These are phyloP conservation scores for Caenorhabditis sinica DNA, from an alignment of 2,888 invertebrate species.

Conservation along the genomic window DNA sequence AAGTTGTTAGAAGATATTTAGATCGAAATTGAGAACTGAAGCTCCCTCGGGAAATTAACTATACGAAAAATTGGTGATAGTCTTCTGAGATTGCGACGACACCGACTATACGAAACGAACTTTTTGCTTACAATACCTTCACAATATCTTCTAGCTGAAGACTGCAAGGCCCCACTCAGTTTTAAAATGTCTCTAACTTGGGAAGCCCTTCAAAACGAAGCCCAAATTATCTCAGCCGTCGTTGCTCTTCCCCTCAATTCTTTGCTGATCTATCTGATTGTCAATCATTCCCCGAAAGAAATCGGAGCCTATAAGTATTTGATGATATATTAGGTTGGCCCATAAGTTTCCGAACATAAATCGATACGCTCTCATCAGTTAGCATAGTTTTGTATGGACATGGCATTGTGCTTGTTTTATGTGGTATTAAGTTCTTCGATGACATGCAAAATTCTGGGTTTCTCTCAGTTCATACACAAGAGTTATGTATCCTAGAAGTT, in stretches of 20 bases:
- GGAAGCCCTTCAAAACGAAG: conserved; percentile 9
- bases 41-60: not conserved
- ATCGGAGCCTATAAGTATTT: conserved; percentile 43
- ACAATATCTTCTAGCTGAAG: not conserved
- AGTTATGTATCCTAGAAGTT: too few species aligned
- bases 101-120: not conserved
- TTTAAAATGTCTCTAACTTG: not conserved
- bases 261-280: conserved; percentile 33
- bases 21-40: conserved; percentile 1
- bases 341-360: too few species aligned
- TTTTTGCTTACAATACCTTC: not conserved
- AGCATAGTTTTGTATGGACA: too few species aligned
- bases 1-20: not conserved
- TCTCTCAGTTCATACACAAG: too few species aligned
- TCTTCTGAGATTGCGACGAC: not conserved
- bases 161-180: not conserved
- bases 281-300: conserved; percentile 27
- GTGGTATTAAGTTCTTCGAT: too few species aligned
- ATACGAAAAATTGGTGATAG: not conserved
- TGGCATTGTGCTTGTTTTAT: too few species aligned
- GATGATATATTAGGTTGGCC: too few species aligned
- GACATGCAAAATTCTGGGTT: too few species aligned
- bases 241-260: conserved; percentile 30
- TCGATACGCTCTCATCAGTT: too few species aligned
- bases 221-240: conserved; percentile 6